Base-by-base conservation (phyloP, 2,797 vertebrate species). In the Garrulus glandarius region DNA sequence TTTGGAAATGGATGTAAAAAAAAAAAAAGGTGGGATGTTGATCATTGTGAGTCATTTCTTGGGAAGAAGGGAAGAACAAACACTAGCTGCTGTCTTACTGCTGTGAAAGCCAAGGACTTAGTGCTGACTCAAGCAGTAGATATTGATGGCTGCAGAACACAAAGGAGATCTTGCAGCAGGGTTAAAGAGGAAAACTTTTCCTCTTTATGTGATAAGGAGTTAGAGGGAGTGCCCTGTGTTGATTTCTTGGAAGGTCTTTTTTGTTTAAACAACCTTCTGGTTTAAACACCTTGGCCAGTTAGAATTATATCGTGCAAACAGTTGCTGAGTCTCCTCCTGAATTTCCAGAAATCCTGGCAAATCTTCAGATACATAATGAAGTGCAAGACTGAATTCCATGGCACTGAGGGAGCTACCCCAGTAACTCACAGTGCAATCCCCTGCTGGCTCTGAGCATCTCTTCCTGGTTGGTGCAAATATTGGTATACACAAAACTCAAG, bases 71-170 rank as follows among this genome's bases (percentile, higher is more conserved):
- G 60, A 91, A 59, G 61, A 87, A 57, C 84, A 86, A 68, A 59
- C 29, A 37, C 74, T 71, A 71, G 49, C 81, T 84, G 93, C 83
- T 92, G 37, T 79, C 77, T 77, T 36, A n/a, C 27, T 74, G 68
- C 94, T 59, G 34, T 44, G 74, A 47, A 50, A 64, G 70, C 59
- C 89, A 93, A 77, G 36, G 78, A 23, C 21, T 75, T 70, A 34
- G 32, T 91, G 95, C 93, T 96, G 92, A 97, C 82, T 94, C 93
- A 93, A 91, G 79, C 79, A 53, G 76, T 3, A 61, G 70, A 16
- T 57, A 56, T 14, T 46, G 85, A 67, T 50, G 78, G 80, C 57
- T 57, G 78, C 87, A 87, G 70, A 72, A 49, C 41, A 86, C 64
- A 60, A 36, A 76, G 63, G 50, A 89, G 77, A 75, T 67, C 59